phyloP scores from a whole-genome alignment of 2,888 invertebrate genomes.

The Baccha elongata region DNA sequence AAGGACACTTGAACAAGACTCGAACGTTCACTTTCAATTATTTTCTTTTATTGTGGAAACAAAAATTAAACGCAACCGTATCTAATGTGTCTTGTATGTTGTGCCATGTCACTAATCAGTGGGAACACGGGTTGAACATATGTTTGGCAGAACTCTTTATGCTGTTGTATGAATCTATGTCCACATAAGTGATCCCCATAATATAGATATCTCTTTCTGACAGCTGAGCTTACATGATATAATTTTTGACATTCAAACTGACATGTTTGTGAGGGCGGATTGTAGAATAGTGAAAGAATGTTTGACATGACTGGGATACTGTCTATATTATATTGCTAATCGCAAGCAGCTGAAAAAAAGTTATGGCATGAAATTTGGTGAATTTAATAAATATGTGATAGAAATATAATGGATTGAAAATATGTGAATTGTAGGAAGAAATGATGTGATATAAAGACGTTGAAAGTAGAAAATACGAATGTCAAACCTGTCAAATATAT shows the following conservation, averaged over 20 bases:
- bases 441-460: too few relatives aligned
- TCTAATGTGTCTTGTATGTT: slow-evolving; percentile 41
- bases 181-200: slow-evolving; percentile 42
- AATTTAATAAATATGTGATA: too few relatives aligned
- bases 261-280: too few relatives aligned
- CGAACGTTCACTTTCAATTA: slow-evolving; percentile 38
- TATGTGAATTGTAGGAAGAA: too few relatives aligned
- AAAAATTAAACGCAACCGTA: slow-evolving; percentile 24
- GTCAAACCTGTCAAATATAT: too few relatives aligned
- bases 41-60: background rate
- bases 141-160: slow-evolving; percentile 56
- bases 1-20: slow-evolving; percentile 69
- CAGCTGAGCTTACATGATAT: background rate
- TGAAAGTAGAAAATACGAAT: too few relatives aligned
- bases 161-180: background rate
- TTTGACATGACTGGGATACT: too few relatives aligned
- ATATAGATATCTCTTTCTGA: slow-evolving; percentile 21
- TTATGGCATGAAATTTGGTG: too few relatives aligned
- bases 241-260: background rate
- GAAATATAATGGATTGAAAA: too few relatives aligned
- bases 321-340: too few relatives aligned
- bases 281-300: too few relatives aligned
- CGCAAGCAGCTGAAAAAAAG: too few relatives aligned
- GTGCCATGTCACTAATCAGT: slow-evolving; percentile 42
- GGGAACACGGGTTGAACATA: slow-evolving; percentile 45